A percentile compares a stretch with the other conserved stretches of the same genome.
These are phyloP conservation scores for Drosophila cardini DNA, from an alignment of 1,140 invertebrate genomes.

Conservation along the genomic window DNA sequence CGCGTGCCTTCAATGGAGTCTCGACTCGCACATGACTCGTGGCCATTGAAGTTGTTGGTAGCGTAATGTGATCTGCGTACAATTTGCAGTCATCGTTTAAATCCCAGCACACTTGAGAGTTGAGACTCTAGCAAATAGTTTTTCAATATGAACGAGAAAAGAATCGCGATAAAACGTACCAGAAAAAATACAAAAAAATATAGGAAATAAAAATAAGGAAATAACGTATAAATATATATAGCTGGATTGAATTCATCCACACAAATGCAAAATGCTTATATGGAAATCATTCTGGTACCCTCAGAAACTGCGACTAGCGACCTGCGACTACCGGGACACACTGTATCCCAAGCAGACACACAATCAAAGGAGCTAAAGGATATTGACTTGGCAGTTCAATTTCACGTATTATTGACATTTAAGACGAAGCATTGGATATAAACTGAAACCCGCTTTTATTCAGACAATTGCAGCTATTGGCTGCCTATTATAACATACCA, in stretches of 20 bases:
- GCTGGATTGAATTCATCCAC: conserved; percentile 53
- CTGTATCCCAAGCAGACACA: background rate
- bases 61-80: conserved; percentile 80
- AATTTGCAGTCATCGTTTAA: conserved; percentile 78
- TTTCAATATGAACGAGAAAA: conserved; percentile 65
- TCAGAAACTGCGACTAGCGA: background rate
- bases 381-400: conserved; percentile 83
- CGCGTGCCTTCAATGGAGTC: conserved; percentile 46
- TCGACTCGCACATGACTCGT: conserved; percentile 53
- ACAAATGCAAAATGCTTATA: conserved; percentile 58
- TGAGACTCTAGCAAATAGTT: conserved; percentile 80
- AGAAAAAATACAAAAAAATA: conserved; percentile 20
- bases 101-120: conserved; percentile 73
- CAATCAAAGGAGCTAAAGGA: conserved; percentile 50
- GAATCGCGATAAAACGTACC: conserved; percentile 52
- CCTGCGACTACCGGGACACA: background rate
- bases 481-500: conserved; percentile 73
- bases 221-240: conserved; percentile 79
- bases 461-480: conserved; percentile 57
- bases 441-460: conserved; percentile 52
- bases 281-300: conserved; percentile 67
- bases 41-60: conserved; percentile 22
- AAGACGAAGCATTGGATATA: conserved; percentile 69
- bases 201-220: conserved; percentile 30
- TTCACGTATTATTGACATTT: conserved; percentile 83